Percentiles rank a stretch among this genome's conserved stretches.
These are phyloP conservation scores for Brevipalpus yothersi DNA, from an alignment of 1,140 invertebrate species.

Conservation along the genomic window DNA sequence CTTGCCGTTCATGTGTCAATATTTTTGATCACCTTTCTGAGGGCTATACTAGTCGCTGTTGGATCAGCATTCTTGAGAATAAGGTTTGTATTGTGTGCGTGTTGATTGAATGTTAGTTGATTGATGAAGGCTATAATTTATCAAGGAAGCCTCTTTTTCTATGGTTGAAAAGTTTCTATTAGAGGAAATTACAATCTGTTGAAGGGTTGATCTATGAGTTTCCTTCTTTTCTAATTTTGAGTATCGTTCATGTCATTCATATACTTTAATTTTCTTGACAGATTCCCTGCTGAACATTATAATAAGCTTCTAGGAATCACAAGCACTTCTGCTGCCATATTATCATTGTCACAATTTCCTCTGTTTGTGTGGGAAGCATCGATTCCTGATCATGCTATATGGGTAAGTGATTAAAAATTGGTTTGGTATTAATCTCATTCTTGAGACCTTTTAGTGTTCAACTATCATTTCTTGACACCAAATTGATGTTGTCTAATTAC, in stretches of 20 bases:
- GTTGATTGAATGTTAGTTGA: too few relatives aligned
- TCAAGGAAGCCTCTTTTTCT: too few relatives aligned
- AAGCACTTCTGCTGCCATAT: constrained; percentile 10
- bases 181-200: too few relatives aligned
- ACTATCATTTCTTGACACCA: too few relatives aligned
- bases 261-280: background rate
- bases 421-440: too few relatives aligned
- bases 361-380: constrained; percentile 13
- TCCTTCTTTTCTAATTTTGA: too few relatives aligned
- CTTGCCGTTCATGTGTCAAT: constrained; percentile 11
- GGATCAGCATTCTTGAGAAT: constrained; percentile 13
- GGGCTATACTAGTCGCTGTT: constrained; percentile 13
- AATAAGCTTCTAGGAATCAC: constrained; percentile 13
- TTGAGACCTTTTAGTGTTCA: too few relatives aligned
- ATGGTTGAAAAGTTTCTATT: too few relatives aligned
- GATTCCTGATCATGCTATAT: constrained; percentile 5
- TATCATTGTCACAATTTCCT: constrained; percentile 13
- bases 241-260: too few relatives aligned
- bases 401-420: constrained; percentile 8
- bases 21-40: constrained; percentile 12
- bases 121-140: too few relatives aligned
- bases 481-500: too few relatives aligned
- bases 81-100: constrained; percentile 5
- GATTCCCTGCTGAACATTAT: constrained; percentile 14
- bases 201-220: too few relatives aligned